Conservation (phyloP, 37 sponge, comb jelly and placozoan genomes). For the Beroe forskalii region DNA sequence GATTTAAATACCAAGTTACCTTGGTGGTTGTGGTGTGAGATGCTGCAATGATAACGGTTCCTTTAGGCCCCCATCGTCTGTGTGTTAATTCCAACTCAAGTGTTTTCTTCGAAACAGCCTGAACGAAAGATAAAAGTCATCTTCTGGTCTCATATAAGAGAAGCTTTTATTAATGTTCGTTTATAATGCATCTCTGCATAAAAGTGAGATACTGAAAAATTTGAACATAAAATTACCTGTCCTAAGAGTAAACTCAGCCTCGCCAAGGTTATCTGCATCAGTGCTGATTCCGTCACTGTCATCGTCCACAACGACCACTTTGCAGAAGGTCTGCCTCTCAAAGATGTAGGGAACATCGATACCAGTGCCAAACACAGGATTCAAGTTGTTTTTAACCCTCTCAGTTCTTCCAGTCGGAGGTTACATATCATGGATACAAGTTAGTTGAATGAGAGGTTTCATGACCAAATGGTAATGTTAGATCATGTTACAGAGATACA, state of each 20-base stretch:
- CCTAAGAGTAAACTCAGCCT: slow-evolving; percentile 56
- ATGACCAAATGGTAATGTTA: too few species aligned
- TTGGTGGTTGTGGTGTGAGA: slow-evolving; percentile 51
- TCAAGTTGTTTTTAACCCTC: slow-evolving; percentile 56
- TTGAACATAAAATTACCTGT: too few species aligned
- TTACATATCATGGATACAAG: too few species aligned
- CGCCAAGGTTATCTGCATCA: slow-evolving; percentile 49
- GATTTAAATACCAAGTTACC: too few species aligned
- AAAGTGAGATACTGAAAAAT: too few species aligned
- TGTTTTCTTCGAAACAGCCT: slow-evolving; percentile 62
- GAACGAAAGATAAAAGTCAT: not conserved
- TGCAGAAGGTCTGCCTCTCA: slow-evolving; percentile 65
- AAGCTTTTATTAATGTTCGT: too few species aligned
- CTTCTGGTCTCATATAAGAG: too few species aligned
- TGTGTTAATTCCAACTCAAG: slow-evolving; percentile 13
- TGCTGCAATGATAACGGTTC: not conserved
- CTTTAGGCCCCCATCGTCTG: slow-evolving; percentile 39
- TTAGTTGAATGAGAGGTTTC: too few species aligned
- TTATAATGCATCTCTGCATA: too few species aligned
- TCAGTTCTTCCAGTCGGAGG: slow-evolving; percentile 14
- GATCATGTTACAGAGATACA: too few species aligned
- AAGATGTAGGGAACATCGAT: slow-evolving; percentile 41
- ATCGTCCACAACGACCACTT: slow-evolving; percentile 51
- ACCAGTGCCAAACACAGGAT: slow-evolving; percentile 59
- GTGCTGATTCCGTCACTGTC: slow-evolving; percentile 24